Conservation (phyloP, 2,797 vertebrate genomes). For the Setipinna tenuifilis region DNA sequence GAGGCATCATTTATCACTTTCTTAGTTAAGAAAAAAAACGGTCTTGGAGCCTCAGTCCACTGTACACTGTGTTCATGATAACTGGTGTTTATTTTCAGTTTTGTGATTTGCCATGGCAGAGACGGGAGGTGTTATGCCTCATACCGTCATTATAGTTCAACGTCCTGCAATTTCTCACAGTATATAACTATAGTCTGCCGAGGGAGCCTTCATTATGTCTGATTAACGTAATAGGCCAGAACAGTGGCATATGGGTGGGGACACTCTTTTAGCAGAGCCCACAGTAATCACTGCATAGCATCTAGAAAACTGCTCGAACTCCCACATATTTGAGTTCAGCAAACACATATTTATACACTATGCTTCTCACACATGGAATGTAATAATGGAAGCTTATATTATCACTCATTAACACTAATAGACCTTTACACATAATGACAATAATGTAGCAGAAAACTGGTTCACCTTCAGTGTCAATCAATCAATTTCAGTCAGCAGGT, state of each 20-base stretch:
- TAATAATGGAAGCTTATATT: neutral
- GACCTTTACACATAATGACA: neutral
- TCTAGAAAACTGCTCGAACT: neutral
- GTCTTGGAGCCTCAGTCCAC: slow-evolving; percentile 42
- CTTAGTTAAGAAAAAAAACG: slow-evolving; percentile 47
- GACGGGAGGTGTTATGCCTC: neutral
- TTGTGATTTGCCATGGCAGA: slow-evolving; percentile 32
- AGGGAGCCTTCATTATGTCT: slow-evolving; percentile 40
- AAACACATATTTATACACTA: neutral
- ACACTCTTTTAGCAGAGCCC: slow-evolving; percentile 7
- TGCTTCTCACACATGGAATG: neutral
- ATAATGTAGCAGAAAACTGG: neutral
- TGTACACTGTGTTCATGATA: slow-evolving; percentile 56
- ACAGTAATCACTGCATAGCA: slow-evolving; percentile 10
- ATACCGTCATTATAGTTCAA: slow-evolving; percentile 43
- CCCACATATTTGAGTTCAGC: neutral
- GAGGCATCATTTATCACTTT: slow-evolving; percentile 32
- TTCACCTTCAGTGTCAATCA: neutral
- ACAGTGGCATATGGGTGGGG: slow-evolving; percentile 30
- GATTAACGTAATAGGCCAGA: slow-evolving; percentile 49
- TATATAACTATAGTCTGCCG: slow-evolving; percentile 36
- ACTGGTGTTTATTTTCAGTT: slow-evolving; percentile 53
- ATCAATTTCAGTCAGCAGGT: neutral
- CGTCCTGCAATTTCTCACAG: slow-evolving; percentile 48
- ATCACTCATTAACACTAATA: neutral